Evolutionary conservation across 2,888 invertebrate species (phyloP).

Genomic region (Cristatella mucedo): DNA sequence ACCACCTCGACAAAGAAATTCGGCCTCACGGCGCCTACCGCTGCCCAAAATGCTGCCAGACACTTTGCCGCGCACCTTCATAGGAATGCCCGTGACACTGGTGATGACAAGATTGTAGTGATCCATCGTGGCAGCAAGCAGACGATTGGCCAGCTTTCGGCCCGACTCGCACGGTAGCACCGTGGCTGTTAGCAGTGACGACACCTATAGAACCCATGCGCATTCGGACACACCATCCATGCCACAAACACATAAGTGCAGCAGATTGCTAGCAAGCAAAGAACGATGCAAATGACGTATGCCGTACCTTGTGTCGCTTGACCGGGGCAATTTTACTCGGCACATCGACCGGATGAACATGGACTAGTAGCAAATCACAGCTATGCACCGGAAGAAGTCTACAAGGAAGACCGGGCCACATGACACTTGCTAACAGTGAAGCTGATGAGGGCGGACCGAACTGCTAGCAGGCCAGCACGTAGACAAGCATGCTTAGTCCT

Average conservation of each 20-base stretch:
- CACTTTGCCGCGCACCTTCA: conserved; percentile 50
- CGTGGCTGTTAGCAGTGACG: conserved; percentile 18
- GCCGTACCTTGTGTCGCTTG: conserved; percentile 47
- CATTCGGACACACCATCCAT: conserved; percentile 8
- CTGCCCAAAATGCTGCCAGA: background rate
- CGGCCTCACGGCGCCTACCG: background rate
- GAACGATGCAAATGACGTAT: conserved; percentile 3
- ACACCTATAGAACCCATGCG: conserved; percentile 16
- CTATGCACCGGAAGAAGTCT: conserved; percentile 60
- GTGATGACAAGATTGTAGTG: conserved; percentile 86
- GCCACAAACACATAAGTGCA: conserved; percentile 5
- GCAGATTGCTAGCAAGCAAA: background rate
- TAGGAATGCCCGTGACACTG: conserved; percentile 89
- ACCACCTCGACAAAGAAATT: background rate
- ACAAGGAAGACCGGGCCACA: conserved; percentile 12
- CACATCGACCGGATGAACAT: conserved; percentile 65
- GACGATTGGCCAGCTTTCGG: conserved; percentile 25
- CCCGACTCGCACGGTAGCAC: conserved; percentile 28
- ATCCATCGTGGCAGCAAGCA: conserved; percentile 39
- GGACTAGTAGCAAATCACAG: conserved; percentile 75
- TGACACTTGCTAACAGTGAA: no score
- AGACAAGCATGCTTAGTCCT: no score
- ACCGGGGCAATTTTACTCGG: conserved; percentile 61
- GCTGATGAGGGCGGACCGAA: no score
- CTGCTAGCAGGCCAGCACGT: no score